Base-by-base conservation (phyloP, 2,113 vertebrate genomes). In the Melanerpes aurifrons region DNA sequence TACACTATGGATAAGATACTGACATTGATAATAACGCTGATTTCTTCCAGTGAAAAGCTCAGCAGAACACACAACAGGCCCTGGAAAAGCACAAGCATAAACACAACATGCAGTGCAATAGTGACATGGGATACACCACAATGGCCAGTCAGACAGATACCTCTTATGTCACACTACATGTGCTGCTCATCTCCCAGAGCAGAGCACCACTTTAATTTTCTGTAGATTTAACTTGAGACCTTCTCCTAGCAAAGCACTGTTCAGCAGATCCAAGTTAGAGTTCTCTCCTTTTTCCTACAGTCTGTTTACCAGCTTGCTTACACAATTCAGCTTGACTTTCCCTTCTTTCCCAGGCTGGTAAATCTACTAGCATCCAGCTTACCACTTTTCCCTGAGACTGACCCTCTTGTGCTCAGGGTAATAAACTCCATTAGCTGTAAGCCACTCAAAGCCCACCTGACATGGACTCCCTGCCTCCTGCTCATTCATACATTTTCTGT, bases 281-380 rank as follows among this genome's bases (percentile, higher is more conserved):
- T 53, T 86, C 68, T 37, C 31, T 26, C 29, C 64, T 81, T 70
- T 94, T 93, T 93, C 88, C 87, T 79, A 92, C 78, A 86, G 47
- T 14, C 64, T 84, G 13, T 79, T 93, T 61, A 92, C 58, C 83
- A 87, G 56, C 68, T 91, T 63, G 47, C 67, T 92, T 64, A 83
- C 21, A 86, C 24, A 94, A 80, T 10, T 79, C 71, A 79, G 35
- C 45, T 16, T 63, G 40, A 89, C 77, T 57, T 91, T 31, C 64
- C 40, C 72, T 76, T 75, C 56, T 78, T 84, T 73, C 74, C 82
- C 80, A 84, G 40, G n/a, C 18, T 56, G 35, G 28, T 37, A 86
- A 92, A 71, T 3, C 12, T 19, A 54, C 47, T 50, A 12, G 2
- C 35, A 43, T n/a, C 61, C 50, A 62, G 32, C 68, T 6, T n/a